These are phyloP conservation scores for Dryadula phaetusa DNA, from an alignment of 2,888 invertebrate genomes.

Conservation along the genomic window DNA sequence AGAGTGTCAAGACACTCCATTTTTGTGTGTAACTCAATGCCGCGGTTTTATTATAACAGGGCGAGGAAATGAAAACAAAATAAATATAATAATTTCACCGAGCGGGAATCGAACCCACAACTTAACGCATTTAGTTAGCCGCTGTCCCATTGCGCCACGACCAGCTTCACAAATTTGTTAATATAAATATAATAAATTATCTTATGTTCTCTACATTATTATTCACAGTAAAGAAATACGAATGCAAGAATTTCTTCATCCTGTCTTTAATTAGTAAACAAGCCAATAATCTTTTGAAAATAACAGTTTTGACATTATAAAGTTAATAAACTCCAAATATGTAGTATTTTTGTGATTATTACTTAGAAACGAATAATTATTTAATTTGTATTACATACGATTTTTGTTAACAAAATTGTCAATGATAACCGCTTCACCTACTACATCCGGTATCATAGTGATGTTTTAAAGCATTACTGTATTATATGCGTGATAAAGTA, in stretches of 20 bases:
- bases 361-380: no score
- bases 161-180: no score
- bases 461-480: neutral
- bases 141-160: no score
- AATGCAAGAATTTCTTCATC: neutral
- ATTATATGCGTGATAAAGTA: neutral
- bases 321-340: neutral
- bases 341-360: neutral
- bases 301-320: neutral
- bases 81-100: no score
- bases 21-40: no score
- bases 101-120: no score
- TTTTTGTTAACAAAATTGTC: neutral
- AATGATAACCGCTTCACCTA: neutral
- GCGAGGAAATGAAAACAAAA: no score
- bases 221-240: neutral
- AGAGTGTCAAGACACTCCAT: no score
- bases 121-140: no score
- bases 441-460: neutral
- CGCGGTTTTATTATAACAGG: no score
- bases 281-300: neutral
- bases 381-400: no score
- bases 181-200: no score
- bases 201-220: neutral
- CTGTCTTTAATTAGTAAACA: constrained; percentile 1